Base-by-base conservation (phyloP, 1,140 invertebrate genomes). In the Drosophila ambigua region DNA sequence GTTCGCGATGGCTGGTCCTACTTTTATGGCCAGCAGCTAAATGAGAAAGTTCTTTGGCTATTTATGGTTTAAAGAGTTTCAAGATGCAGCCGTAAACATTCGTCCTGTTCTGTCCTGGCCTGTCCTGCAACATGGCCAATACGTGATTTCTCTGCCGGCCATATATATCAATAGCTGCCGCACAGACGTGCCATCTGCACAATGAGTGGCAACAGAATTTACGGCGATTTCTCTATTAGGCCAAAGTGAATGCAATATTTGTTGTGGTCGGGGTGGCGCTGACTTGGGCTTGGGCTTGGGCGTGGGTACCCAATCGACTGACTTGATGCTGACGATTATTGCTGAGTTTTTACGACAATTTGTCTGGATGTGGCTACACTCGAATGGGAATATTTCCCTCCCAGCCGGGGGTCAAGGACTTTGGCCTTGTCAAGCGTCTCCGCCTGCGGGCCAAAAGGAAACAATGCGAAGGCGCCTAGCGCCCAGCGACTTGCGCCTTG, bases 31-130 rank as follows among this genome's bases (percentile, higher is more conserved):
- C 57, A 35, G 15, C 57, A 69, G 45, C 59, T 65, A 73, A 77
- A 79, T 67, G 65, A 58, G 64, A 55, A 72, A 61, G 53, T 23
- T 63, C 44, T 50, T 35, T 11, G 49, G 15, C 50, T 64, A 72
- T 79, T 84, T 72, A 85, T 69, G 77, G 63, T 63, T 80, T 80
- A 63, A 84, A 84, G 60, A 80, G 72, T 66, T 79, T 49, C 41
- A 43, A 31, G 39, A 24, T 44, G 46, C 8, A 54, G 43, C 39
- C 58, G 65, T 72, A 61, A 73, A 60, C 57, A 72, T 62, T 52
- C 43, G 59, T 50, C 45, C n/a, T 44, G 44, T 28, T 20, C 41
- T 9, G 26, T 61, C 51, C 41, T 49, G 20, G 1, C 20, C 20
- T 2, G 20, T 20, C 44, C 15, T 45, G 44, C 24, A 28, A 43